Conservation (phyloP, 1,140 invertebrate genomes). For the Papilio machaon region DNA sequence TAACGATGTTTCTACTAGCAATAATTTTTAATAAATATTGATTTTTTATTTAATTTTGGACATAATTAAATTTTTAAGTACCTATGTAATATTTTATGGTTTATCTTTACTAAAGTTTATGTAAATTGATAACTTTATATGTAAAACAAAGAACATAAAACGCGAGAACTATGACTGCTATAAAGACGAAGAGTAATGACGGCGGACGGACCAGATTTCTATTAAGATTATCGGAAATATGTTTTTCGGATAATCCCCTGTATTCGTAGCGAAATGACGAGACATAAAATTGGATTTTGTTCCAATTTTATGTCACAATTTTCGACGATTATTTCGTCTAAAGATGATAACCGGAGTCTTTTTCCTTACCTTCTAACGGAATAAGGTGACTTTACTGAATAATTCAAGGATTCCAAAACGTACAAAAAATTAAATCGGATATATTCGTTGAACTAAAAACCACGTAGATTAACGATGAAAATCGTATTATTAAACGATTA, state of each 20-base stretch:
- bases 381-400: not conserved
- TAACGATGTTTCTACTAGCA: not conserved
- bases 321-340: not conserved
- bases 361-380: not conserved
- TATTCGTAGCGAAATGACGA: slow-evolving; percentile 20
- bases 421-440: not conserved
- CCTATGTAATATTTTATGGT: not conserved
- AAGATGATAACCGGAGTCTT: not conserved
- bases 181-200: slow-evolving; percentile 19
- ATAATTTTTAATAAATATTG: no score
- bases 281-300: slow-evolving; percentile 8
- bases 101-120: not conserved
- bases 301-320: slow-evolving; percentile 1
- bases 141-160: slow-evolving; percentile 13
- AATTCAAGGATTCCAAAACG: not conserved
- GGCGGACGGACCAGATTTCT: slow-evolving; percentile 11
- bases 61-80: no score
- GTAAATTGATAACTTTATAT: not conserved
- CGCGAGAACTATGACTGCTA: slow-evolving; percentile 12
- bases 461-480: not conserved
- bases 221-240: slow-evolving; percentile 26
- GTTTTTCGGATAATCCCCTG: slow-evolving; percentile 2
- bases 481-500: not conserved
- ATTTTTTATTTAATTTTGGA: no score
- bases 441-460: not conserved